phyloP scores from a whole-genome alignment of 2,888 invertebrate genomes.

The Xestia ashworthii region DNA sequence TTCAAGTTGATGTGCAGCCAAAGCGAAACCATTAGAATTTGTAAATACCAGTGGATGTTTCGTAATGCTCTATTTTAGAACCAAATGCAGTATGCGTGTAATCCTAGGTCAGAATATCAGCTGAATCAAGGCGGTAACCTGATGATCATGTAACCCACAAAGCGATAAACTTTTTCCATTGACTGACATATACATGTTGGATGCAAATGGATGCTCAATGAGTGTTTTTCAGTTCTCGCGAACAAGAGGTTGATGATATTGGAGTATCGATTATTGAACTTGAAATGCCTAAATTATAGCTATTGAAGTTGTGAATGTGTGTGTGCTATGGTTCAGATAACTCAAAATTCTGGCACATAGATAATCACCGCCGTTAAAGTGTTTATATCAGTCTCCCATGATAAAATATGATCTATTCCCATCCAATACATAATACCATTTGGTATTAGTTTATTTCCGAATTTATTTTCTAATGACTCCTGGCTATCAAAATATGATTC shows the following conservation, averaged over 20 bases:
- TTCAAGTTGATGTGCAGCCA: neutral
- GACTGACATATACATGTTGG: neutral
- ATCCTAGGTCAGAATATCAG: neutral
- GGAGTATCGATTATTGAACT: too few relatives aligned
- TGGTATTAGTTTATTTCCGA: too few relatives aligned
- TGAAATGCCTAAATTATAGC: neutral
- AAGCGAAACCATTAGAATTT: constrained; percentile 5
- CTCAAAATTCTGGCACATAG: neutral
- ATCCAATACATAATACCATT: too few relatives aligned
- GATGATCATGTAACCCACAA: neutral
- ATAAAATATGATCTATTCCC: too few relatives aligned
- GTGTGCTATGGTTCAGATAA: neutral
- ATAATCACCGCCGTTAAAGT: too few relatives aligned
- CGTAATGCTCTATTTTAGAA: neutral
- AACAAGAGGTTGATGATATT: neutral
- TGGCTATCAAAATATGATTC: too few relatives aligned
- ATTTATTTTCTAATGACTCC: too few relatives aligned
- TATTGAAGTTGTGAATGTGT: neutral
- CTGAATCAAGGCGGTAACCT: neutral
- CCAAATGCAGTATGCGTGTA: neutral
- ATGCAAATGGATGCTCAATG: neutral
- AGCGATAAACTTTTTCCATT: neutral
- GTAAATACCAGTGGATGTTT: neutral
- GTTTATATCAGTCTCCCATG: neutral
- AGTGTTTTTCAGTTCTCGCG: neutral